Evolutionary conservation across 2,888 invertebrate genomes (phyloP), one percentile per base, ranked within the genome.

Genomic region (Cantharis rufa): DNA sequence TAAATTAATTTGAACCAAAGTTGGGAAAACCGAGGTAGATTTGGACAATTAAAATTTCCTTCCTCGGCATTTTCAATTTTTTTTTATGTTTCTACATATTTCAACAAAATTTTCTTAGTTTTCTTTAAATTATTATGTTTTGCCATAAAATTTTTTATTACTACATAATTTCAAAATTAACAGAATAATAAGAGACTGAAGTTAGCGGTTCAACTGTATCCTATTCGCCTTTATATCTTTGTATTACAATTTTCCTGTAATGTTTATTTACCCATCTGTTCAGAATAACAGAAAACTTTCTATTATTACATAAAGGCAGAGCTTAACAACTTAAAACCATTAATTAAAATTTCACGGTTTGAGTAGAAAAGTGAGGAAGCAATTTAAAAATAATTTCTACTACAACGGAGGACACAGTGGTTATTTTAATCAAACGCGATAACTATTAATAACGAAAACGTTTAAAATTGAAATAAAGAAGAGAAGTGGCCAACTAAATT

Each of bases 351-450:
- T 66, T 66, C 64, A 66, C 24, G 64, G 64, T 24, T 66, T 66
- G 64, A 66, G 24, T 24, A 24, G 13, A n/a, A 66, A 15, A 66
- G 24, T 24, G 18, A 66, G 64, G 64, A 66, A 66, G 64, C 24
- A 66, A 66, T 66, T 66, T 66, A 66, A 66, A 66, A 66, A 66
- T 66, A 66, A 66, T 66, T 24, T 66, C 64, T 66, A 18, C 18
- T 66, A 66, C 18, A 66, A 48, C 64, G 64, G 24, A 66, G 64
- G 64, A 66, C 64, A 66, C 24, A 21, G 9, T 48, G n/a, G 15
- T 24, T 66, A 66, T 66, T 66, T 66, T 21, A 66, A 66, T 66
- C 24, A n/a, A n/a, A 66, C 9, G 48, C 7, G 48, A 48, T 48
- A 48, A 48, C 48, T 48, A 48, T 48, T 48, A 48, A 48, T 48